A percentile compares a stretch with the other conserved stretches of the same genome.
Evolutionary conservation across 64 coral and sea anemone genomes (phyloP).

Genomic region (Astreopora myriophthalma): DNA sequence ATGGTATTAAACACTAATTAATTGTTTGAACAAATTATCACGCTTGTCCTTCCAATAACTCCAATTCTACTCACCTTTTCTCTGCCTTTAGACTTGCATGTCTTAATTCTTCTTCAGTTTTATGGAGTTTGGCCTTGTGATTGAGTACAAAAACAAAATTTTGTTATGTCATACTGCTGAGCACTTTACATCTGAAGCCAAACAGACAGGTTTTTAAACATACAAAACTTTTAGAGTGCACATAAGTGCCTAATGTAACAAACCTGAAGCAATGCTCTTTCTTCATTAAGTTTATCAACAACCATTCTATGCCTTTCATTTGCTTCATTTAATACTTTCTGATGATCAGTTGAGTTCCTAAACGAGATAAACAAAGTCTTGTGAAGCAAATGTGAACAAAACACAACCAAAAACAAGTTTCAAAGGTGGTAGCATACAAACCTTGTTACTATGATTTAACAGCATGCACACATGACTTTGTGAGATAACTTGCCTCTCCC

Average conservation of each 20-base stretch:
- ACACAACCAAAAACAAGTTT: background rate
- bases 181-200: too few species aligned
- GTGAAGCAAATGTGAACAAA: background rate
- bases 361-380: background rate
- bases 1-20: background rate
- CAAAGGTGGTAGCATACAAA: too few species aligned
- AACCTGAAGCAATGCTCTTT: conserved; percentile 93
- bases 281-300: conserved; percentile 93
- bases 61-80: conserved; percentile 87
- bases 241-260: background rate
- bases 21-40: too few species aligned
- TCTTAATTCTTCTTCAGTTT: conserved; percentile 81
- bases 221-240: background rate
- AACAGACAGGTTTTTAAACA: background rate
- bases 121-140: conserved; percentile 80
- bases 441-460: too few species aligned
- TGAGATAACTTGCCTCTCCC: too few species aligned
- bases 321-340: conserved; percentile 89
- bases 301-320: conserved; percentile 87
- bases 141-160: background rate
- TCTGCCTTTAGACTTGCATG: conserved; percentile 77
- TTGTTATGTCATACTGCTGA: too few species aligned
- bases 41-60: too few species aligned
- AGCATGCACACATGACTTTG: too few species aligned
- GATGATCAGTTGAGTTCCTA: conserved; percentile 79